Base-by-base conservation (phyloP, 2,113 vertebrate species). In the Misgurnus mizolepis region DNA sequence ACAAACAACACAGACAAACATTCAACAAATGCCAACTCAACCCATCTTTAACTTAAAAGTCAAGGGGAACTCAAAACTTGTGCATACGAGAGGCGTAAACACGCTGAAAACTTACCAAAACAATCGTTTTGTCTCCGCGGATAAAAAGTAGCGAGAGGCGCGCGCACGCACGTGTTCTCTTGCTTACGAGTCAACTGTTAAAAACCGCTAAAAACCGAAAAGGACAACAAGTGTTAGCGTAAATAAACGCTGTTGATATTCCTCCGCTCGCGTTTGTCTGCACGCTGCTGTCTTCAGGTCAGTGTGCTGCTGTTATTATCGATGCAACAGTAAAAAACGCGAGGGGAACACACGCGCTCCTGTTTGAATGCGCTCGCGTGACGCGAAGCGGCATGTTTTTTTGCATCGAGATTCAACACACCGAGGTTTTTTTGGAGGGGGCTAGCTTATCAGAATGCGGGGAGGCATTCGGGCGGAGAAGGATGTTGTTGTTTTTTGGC, bases 241-340 rank as follows among this genome's bases (percentile, higher is more conserved):
- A 90, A 92, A 91, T 90, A 90, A 92, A 87, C 87, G 85, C 82
- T 84, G 82, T 56, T 62, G 87, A 88, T 93, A 92, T 92, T 92
- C 92, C 92, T 94, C 91, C 91, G 91, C 91, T 88, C 90, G 84
- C 86, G 86, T 86, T 83, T 77, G 89, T 89, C 90, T 90, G 45
- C 90, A 88, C 91, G 91, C 92, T 93, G 90, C 87, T 88, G 90
- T 91, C 90, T 92, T 89, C 87, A 87, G n/a, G 90, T 91, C 90
- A 88, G 89, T 86, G 90, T 86, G 91, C 90, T 89, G 90, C 91
- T 91, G 94, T 94, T 95, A 93, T 94, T 93, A 90, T 90, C 91
- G 88, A 91, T 89, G 94, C 91, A 88, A 92, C 88, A 90, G 89
- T 85, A 86, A 90, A 92, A 79, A 56, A 67, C 67, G 62, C 69